Conservation (phyloP, 2,113 vertebrate species). For the Morphnarchus princeps region DNA sequence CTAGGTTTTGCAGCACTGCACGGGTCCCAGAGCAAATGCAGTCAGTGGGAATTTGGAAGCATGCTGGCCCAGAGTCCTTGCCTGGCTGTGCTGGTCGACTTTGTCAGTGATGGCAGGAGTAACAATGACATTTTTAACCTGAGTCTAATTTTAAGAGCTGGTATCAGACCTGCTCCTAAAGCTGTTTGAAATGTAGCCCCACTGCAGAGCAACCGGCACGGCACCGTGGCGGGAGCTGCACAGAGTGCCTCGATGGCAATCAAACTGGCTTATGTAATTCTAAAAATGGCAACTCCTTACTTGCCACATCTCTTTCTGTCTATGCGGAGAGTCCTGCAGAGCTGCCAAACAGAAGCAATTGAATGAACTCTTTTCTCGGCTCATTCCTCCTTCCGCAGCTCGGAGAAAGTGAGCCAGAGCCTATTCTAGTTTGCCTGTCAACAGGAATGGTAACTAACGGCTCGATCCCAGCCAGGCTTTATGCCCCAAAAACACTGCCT, state of each 20-base stretch:
- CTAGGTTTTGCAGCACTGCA: not conserved
- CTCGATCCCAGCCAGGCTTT: constrained; percentile 32
- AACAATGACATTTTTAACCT: not conserved
- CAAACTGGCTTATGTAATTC: constrained; percentile 58
- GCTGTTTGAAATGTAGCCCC: not conserved
- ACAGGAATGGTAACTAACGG: constrained; percentile 49
- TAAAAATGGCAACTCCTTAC: constrained; percentile 62
- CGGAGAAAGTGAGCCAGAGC: constrained; percentile 61
- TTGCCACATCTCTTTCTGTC: constrained; percentile 58
- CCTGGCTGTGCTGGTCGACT: not conserved
- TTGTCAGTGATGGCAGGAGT: not conserved
- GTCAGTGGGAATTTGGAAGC: not conserved
- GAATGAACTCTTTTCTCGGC: constrained; percentile 63
- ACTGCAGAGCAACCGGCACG: not conserved
- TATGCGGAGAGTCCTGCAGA: constrained; percentile 58
- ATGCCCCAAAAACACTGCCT: constrained; percentile 31
- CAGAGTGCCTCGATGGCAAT: constrained; percentile 48
- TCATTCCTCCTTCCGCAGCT: constrained; percentile 61
- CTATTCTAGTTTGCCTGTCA: constrained; percentile 66
- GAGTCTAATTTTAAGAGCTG: not conserved
- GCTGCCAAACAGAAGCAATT: constrained; percentile 64
- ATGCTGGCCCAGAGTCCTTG: not conserved
- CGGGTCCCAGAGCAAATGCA: not conserved
- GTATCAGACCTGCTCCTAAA: constrained; percentile 17
- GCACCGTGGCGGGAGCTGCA: constrained; percentile 14